These are phyloP conservation scores for Cryptoblepharus egeriae DNA, from an alignment of 2,797 vertebrate genomes.

Conservation along the genomic window DNA sequence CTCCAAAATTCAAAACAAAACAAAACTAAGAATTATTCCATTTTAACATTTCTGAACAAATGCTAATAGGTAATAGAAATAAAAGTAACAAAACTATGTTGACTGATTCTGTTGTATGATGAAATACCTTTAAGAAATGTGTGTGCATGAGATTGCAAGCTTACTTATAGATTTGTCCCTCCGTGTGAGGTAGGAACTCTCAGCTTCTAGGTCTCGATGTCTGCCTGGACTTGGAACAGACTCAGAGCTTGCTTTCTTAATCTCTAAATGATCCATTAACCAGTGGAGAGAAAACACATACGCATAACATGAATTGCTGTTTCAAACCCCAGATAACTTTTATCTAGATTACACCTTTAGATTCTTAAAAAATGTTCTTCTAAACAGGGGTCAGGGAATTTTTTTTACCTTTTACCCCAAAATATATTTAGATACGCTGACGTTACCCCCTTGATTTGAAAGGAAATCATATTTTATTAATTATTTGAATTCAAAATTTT, in stretches of 20 bases:
- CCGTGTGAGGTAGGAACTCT: neutral
- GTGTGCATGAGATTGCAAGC: neutral
- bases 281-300: conserved; percentile 40
- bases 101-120: neutral
- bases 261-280: conserved; percentile 32
- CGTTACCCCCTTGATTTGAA: too few relatives aligned
- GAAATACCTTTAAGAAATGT: neutral
- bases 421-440: too few relatives aligned
- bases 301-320: neutral
- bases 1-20: neutral
- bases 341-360: neutral
- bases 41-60: neutral
- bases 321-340: neutral
- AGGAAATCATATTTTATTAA: too few relatives aligned
- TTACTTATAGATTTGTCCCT: neutral
- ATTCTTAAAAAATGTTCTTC: neutral
- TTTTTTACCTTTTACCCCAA: too few relatives aligned
- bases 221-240: neutral
- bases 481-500: too few relatives aligned
- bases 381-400: too few relatives aligned
- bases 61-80: neutral
- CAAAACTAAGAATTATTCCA: too few relatives aligned
- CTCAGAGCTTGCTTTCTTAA: neutral
- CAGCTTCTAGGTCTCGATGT: neutral
- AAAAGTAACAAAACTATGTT: neutral